A percentile compares a stretch with the other conserved stretches of the same genome.
These are phyloP conservation scores for Drosophila ezoana DNA, from an alignment of 2,888 invertebrate species.

Conservation along the genomic window DNA sequence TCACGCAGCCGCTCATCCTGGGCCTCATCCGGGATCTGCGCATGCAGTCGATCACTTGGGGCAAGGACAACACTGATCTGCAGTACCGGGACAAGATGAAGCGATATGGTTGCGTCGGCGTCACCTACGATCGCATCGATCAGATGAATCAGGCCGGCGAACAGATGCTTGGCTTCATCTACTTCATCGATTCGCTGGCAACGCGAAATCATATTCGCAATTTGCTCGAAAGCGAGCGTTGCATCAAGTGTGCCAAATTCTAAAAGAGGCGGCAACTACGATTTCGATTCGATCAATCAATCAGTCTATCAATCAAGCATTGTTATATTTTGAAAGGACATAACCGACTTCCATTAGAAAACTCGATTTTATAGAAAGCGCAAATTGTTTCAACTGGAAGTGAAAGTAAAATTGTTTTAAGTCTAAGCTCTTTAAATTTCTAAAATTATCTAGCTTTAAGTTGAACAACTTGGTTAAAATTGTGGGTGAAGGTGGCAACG, in stretches of 20 bases:
- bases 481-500: no score
- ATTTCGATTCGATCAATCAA: no score
- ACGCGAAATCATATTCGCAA: constrained; percentile 24
- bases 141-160: constrained; percentile 54
- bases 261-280: no score
- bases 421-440: background rate
- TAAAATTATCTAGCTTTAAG: no score
- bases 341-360: no score
- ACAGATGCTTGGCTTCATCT: constrained; percentile 32
- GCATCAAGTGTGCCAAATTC: constrained; percentile 36
- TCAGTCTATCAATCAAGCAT: background rate
- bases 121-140: constrained; percentile 64
- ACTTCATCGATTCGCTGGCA: constrained; percentile 48
- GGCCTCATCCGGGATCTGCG: constrained; percentile 26
- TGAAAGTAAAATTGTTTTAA: constrained; percentile 4
- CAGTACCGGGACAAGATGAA: constrained; percentile 20
- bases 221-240: constrained; percentile 35
- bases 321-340: background rate
- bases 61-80: constrained; percentile 1
- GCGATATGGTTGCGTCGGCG: constrained; percentile 40
- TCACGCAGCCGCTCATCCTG: constrained; percentile 87
- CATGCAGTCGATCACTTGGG: constrained; percentile 46
- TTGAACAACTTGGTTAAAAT: no score
- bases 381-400: background rate
- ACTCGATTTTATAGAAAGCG: no score